Evolutionary conservation across 2,797 vertebrate species (phyloP).

Genomic region (Micrastur ruficollis): DNA sequence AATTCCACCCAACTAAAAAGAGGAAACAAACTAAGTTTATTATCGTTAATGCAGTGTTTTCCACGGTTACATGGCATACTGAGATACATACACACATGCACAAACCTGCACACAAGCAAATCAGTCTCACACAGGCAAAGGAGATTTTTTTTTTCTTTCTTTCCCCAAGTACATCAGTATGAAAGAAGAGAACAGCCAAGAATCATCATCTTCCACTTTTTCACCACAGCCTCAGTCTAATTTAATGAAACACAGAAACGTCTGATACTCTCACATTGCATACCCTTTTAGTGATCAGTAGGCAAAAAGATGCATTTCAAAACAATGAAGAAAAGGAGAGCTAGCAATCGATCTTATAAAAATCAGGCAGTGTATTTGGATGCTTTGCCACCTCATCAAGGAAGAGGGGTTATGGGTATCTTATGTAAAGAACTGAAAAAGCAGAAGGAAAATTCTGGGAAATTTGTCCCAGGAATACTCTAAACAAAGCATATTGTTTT

Average conservation of each 20-base stretch:
- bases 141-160: background rate
- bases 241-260: background rate
- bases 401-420: background rate
- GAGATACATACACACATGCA: fast-evolving
- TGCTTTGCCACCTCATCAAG: background rate
- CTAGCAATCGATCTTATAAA: background rate
- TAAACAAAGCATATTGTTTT: background rate
- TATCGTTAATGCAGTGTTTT: background rate
- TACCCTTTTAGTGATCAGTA: background rate
- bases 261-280: background rate
- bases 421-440: background rate
- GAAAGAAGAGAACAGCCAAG: background rate
- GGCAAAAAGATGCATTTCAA: background rate
- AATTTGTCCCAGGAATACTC: background rate
- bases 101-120: background rate
- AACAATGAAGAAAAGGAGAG: background rate
- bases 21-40: background rate
- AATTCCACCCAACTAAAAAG: background rate
- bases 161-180: background rate
- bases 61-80: background rate
- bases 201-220: background rate
- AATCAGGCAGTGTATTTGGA: background rate
- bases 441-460: background rate
- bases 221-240: background rate
- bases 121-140: background rate